These are phyloP conservation scores for Calidris pygmaea DNA, from an alignment of 2,113 vertebrate genomes.

Conservation along the genomic window DNA sequence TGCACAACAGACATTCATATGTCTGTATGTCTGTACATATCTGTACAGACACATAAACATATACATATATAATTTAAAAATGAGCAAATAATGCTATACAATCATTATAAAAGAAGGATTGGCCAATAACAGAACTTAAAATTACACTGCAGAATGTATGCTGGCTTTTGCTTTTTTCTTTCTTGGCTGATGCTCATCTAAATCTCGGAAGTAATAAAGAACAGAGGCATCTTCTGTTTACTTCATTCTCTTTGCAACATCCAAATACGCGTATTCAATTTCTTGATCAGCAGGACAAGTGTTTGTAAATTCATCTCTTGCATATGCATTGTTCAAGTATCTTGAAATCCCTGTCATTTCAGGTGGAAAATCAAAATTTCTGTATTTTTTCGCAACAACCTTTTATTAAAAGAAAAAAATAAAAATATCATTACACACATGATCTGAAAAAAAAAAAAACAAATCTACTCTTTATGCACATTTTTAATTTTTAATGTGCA, in stretches of 20 bases:
- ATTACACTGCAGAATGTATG: background rate
- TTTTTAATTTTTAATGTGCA: background rate
- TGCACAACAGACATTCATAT: background rate
- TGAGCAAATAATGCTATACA: background rate
- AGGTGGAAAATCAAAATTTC: slow-evolving; percentile 88
- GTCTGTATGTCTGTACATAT: background rate
- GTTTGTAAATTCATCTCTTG: slow-evolving; percentile 91
- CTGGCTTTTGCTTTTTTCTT: background rate
- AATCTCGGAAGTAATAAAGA: background rate
- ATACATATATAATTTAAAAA: background rate
- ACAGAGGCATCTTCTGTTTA: slow-evolving; percentile 34
- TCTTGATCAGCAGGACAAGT: slow-evolving; percentile 92
- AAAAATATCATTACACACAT: background rate
- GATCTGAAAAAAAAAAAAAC: background rate
- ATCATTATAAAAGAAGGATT: slow-evolving; percentile 19
- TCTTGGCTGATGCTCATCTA: background rate
- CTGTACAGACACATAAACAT: background rate
- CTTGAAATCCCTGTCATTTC: slow-evolving; percentile 91
- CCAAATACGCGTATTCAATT: slow-evolving; percentile 88
- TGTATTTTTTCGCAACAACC: slow-evolving; percentile 93
- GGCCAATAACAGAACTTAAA: background rate
- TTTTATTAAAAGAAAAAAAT: slow-evolving; percentile 56
- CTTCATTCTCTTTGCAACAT: slow-evolving; percentile 90
- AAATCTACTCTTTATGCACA: background rate
- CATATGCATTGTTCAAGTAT: slow-evolving; percentile 88